A percentile compares a stretch with the other conserved stretches of the same genome.
These are phyloP conservation scores for Daubentonia madagascariensis DNA, from an alignment of 2,113 vertebrate species.

Conservation along the genomic window DNA sequence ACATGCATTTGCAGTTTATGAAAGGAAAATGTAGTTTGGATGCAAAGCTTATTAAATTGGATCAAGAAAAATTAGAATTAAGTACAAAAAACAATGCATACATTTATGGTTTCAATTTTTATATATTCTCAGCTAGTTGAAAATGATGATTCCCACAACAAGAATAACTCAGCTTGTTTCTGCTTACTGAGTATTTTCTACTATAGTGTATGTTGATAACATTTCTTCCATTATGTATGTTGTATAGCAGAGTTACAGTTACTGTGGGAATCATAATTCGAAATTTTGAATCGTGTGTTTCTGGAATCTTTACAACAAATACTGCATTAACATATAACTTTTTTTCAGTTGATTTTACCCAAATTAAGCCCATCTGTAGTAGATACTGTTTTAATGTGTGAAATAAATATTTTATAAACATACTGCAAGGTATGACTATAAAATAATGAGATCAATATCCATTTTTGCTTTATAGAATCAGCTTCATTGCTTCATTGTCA, in stretches of 20 bases:
- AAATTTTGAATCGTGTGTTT: slow-evolving; percentile 60
- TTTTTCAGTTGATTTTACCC: slow-evolving; percentile 44
- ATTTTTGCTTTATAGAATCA: neutral
- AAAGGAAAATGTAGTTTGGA: slow-evolving; percentile 57
- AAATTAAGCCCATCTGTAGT: slow-evolving; percentile 46
- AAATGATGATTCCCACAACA: slow-evolving; percentile 64
- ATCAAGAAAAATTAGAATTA: slow-evolving; percentile 65
- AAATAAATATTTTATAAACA: slow-evolving; percentile 53
- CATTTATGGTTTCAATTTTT: slow-evolving; percentile 68
- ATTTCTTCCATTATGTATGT: slow-evolving; percentile 60
- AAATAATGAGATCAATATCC: neutral
- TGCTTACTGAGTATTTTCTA: slow-evolving; percentile 55
- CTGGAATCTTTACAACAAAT: slow-evolving; percentile 63
- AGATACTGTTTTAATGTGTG: slow-evolving; percentile 45
- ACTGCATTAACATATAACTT: slow-evolving; percentile 47
- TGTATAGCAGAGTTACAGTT: slow-evolving; percentile 57
- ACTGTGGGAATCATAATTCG: slow-evolving; percentile 70
- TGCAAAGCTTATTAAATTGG: slow-evolving; percentile 64
- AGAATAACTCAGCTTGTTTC: slow-evolving; percentile 65
- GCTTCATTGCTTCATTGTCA: neutral
- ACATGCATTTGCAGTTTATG: slow-evolving; percentile 43
- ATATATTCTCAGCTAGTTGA: slow-evolving; percentile 55
- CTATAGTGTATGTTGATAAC: neutral
- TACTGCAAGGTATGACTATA: neutral
- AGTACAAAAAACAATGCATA: slow-evolving; percentile 59